A percentile compares a stretch with the other conserved stretches of the same genome.
Conservation (phyloP, 2,113 vertebrate genomes). For the Poecile atricapillus region DNA sequence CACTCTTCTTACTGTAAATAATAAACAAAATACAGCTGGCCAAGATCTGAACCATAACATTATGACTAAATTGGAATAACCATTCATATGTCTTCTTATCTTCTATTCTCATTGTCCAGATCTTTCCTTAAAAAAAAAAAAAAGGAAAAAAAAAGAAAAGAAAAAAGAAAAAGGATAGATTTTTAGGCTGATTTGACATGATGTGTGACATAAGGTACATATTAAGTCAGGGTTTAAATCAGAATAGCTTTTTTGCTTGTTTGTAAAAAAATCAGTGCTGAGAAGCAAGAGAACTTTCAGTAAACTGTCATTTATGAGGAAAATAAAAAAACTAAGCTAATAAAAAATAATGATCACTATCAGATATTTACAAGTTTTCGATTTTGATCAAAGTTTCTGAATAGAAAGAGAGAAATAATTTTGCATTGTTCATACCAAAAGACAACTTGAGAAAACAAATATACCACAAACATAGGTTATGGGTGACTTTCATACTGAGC, state of each 20-base stretch:
- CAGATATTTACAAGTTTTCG: background rate
- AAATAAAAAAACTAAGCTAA: background rate
- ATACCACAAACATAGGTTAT: background rate
- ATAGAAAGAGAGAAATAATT: background rate
- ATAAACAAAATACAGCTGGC: background rate
- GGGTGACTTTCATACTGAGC: background rate
- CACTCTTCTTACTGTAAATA: background rate
- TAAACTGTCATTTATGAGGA: background rate
- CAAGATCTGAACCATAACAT: background rate
- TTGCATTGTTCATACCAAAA: background rate
- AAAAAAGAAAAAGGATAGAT: rapidly evolving
- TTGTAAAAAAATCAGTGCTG: background rate
- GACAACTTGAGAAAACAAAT: background rate
- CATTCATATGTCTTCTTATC: background rate
- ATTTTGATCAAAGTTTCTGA: background rate
- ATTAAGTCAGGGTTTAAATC: background rate
- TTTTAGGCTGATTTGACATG: background rate
- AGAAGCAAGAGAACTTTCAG: background rate
- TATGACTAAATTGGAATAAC: background rate
- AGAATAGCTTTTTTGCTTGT: background rate
- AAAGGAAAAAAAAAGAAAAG: too few relatives aligned
- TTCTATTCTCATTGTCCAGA: background rate
- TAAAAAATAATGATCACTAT: background rate
- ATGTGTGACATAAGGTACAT: background rate
- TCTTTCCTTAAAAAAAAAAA: background rate